These are phyloP conservation scores for Noctua janthe DNA, from an alignment of 2,888 invertebrate species.

Conservation along the genomic window DNA sequence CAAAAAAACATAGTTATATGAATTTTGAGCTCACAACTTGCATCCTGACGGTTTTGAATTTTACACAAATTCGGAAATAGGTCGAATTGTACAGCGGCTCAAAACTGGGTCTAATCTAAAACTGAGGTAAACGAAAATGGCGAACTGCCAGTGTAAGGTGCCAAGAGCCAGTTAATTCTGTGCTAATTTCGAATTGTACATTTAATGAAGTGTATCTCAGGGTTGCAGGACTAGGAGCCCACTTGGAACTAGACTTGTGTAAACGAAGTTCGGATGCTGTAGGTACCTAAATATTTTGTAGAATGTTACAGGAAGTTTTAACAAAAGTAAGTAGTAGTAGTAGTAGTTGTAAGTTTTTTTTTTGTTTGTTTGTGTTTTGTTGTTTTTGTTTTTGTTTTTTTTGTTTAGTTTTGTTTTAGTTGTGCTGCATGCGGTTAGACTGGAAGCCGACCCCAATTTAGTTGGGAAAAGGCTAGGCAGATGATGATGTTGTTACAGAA, in stretches of 20 bases:
- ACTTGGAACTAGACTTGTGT: conserved; percentile 40
- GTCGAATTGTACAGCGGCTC: conserved; percentile 68
- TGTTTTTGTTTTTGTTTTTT: no score
- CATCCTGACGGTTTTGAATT: conserved; percentile 8
- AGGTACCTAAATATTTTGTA: conserved; percentile 21
- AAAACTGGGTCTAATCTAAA: conserved; percentile 79
- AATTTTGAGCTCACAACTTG: conserved; percentile 6
- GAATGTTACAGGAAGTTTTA: neutral
- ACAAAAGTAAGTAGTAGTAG: no score
- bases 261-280: neutral
- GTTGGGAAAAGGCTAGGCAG: no score
- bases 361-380: no score
- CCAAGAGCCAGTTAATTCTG: conserved; percentile 83
- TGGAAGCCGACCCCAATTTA: no score
- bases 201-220: conserved; percentile 71
- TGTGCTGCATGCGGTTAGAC: neutral
- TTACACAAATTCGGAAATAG: conserved; percentile 62
- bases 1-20: neutral
- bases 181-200: conserved; percentile 81
- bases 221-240: conserved; percentile 47
- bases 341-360: no score
- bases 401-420: no score
- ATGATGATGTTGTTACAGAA: no score
- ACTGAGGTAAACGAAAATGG: conserved; percentile 81
- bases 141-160: conserved; percentile 81